Conservation (phyloP, 2,888 invertebrate genomes). For the Nipponacmea schrenckii region DNA sequence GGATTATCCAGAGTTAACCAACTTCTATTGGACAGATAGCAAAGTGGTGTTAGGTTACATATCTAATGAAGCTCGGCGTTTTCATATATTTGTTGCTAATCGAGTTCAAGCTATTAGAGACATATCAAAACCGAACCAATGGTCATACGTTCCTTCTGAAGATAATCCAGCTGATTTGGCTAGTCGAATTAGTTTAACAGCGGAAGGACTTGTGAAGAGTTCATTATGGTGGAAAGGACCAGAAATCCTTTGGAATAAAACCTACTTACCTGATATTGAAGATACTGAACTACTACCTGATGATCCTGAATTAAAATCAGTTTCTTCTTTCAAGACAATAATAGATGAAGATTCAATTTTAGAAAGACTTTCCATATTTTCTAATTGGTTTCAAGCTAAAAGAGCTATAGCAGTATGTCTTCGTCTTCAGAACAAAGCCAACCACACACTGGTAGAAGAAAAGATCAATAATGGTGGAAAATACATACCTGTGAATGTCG, state of each 20-base stretch:
- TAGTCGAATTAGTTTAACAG: not conserved
- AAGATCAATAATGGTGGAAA: not conserved
- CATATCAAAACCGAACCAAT: no score
- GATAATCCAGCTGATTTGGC: no score
- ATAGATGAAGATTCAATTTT: no score
- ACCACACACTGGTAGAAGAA: not conserved
- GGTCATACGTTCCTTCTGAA: no score
- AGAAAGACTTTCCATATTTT: not conserved
- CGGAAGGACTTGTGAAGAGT: slow-evolving; percentile 1
- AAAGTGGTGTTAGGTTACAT: not conserved
- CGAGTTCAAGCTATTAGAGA: not conserved
- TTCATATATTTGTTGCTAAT: slow-evolving; percentile 2
- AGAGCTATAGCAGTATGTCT: not conserved
- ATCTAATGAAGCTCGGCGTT: not conserved
- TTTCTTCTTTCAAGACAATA: not conserved
- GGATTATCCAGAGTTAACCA: no score
- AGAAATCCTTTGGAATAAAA: not conserved
- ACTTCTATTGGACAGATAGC: no score
- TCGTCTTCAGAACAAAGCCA: not conserved
- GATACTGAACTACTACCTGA: not conserved
- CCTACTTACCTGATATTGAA: not conserved
- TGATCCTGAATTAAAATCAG: slow-evolving; percentile 5
- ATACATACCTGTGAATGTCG: no score
- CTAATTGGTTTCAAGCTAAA: not conserved
- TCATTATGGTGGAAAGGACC: slow-evolving; percentile 3